phyloP scores from a whole-genome alignment of 2,888 invertebrate species.

The Digitonthophagus gazella region DNA sequence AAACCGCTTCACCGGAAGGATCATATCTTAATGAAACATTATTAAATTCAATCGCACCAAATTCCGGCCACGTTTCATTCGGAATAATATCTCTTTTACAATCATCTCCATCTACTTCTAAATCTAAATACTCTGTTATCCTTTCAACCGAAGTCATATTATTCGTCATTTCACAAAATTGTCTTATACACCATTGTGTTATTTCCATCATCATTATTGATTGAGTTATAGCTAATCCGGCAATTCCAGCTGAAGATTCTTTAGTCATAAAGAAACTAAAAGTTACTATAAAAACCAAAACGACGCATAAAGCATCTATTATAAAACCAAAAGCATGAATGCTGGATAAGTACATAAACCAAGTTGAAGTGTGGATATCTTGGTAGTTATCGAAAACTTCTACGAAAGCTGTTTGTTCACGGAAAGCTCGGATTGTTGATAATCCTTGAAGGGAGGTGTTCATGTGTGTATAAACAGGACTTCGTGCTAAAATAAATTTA shows the following conservation, averaged over 20 bases:
- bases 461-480: slow-evolving; percentile 72
- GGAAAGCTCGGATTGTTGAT: slow-evolving; percentile 69
- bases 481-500: slow-evolving; percentile 59
- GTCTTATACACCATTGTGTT: slow-evolving; percentile 83
- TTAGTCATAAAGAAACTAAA: slow-evolving; percentile 59
- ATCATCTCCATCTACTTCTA: slow-evolving; percentile 57
- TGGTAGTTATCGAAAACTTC: slow-evolving; percentile 59
- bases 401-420: slow-evolving; percentile 59
- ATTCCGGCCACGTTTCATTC: slow-evolving; percentile 61
- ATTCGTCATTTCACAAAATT: slow-evolving; percentile 57
- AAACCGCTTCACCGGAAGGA: slow-evolving; percentile 66
- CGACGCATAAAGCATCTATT: slow-evolving; percentile 66
- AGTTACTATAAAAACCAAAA: slow-evolving; percentile 66
- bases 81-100: slow-evolving; percentile 28
- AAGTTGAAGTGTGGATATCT: slow-evolving; percentile 66
- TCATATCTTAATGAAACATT: slow-evolving; percentile 71
- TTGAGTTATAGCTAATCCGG: slow-evolving; percentile 49
- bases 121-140: slow-evolving; percentile 73
- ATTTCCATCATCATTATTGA: slow-evolving; percentile 52
- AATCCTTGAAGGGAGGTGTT: slow-evolving; percentile 72
- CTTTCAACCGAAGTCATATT: slow-evolving; percentile 91
- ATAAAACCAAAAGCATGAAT: slow-evolving; percentile 70
- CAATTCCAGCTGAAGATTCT: slow-evolving; percentile 46
- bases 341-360: slow-evolving; percentile 66
- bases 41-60: slow-evolving; percentile 66